Conservation (phyloP, 2,113 vertebrate species). For the Tenebrosternarchus preto region DNA sequence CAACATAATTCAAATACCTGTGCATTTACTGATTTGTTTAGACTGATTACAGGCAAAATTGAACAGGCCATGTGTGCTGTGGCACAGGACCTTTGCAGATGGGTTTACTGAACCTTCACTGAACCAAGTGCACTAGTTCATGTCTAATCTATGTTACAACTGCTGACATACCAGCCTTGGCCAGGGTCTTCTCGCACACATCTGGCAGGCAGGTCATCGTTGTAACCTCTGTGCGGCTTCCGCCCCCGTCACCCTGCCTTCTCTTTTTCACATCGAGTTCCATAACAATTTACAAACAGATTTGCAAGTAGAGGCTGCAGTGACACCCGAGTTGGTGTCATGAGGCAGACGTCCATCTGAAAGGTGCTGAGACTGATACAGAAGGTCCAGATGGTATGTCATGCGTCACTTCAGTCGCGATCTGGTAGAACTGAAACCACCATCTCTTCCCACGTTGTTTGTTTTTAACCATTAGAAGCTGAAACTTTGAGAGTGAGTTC, state of each 20-base stretch:
- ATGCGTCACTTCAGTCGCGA: conserved; percentile 40
- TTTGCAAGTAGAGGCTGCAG: conserved; percentile 37
- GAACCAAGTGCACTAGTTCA: background rate
- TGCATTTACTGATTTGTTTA: background rate
- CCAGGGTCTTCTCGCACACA: background rate
- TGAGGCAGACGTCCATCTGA: background rate
- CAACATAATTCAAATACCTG: too few relatives aligned
- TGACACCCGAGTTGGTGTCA: conserved; percentile 25
- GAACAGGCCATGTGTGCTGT: background rate
- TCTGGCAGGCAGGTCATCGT: background rate
- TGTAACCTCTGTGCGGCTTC: background rate
- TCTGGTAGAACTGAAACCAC: conserved; percentile 32
- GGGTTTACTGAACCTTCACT: background rate
- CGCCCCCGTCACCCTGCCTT: background rate
- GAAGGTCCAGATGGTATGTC: conserved; percentile 16
- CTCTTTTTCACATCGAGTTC: conserved; percentile 1
- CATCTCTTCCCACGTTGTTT: background rate
- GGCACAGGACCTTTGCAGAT: background rate
- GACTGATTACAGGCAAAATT: background rate
- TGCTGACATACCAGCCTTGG: background rate
- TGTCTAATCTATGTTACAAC: background rate
- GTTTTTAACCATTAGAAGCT: background rate
- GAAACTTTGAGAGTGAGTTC: background rate
- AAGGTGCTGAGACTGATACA: conserved; percentile 8
- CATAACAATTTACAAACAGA: conserved; percentile 25